Evolutionary conservation across 2,113 vertebrate species (phyloP).

Genomic region (Saguinus midas): DNA sequence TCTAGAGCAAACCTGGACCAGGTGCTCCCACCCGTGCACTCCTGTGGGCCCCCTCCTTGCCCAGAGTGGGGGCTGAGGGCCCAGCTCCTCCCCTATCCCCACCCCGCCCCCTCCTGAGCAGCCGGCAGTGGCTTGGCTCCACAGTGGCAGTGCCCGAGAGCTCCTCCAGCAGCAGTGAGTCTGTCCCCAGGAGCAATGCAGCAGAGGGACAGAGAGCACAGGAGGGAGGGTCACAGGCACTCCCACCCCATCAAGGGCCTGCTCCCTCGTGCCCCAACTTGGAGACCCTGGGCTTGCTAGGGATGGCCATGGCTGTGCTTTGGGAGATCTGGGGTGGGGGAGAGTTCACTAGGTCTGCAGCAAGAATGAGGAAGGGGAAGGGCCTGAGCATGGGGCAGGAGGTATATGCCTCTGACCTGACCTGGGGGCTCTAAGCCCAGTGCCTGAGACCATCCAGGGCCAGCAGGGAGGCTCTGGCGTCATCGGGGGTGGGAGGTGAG

Average conservation of each 20-base stretch:
- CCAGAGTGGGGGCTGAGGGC: background rate
- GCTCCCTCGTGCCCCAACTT: background rate
- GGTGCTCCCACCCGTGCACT: too few species aligned
- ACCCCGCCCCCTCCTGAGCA: background rate
- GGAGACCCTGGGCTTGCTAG: background rate
- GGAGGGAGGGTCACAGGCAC: background rate
- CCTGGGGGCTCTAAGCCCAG: background rate
- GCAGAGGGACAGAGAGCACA: background rate
- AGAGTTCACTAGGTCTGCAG: background rate
- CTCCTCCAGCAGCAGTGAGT: background rate
- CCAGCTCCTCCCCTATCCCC: background rate
- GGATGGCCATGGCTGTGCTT: background rate
- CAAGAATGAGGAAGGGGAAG: background rate
- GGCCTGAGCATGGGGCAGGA: background rate
- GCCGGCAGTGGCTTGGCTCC: background rate
- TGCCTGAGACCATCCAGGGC: background rate
- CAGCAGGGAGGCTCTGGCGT: background rate
- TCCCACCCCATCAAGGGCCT: fast-evolving
- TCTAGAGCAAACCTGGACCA: background rate
- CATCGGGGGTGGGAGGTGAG: background rate
- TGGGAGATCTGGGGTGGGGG: background rate
- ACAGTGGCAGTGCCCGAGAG: constrained; percentile 38
- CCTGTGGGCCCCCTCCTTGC: background rate
- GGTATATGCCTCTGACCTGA: background rate
- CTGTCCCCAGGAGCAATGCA: constrained; percentile 26